Evolutionary conservation across 2,797 vertebrate genomes (phyloP).

Genomic region (Anguilla pacifica): DNA sequence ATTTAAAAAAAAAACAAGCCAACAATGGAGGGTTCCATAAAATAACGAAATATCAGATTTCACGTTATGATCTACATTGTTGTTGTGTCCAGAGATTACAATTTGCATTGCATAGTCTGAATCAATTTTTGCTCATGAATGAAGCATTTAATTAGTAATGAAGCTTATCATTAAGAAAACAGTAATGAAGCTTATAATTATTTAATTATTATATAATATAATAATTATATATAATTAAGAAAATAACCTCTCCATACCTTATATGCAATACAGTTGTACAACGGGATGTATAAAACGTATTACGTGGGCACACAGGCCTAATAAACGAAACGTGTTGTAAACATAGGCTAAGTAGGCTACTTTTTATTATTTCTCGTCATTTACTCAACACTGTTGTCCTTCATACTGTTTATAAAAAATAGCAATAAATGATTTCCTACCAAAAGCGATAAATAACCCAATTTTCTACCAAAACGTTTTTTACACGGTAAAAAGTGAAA

Average conservation of each 20-base stretch:
- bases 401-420: not conserved
- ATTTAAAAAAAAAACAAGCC: not conserved
- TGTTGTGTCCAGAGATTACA: not conserved
- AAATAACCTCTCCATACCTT: conserved; percentile 11
- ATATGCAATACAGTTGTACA: conserved; percentile 2
- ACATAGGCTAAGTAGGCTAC: not conserved
- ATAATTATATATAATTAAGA: conserved; percentile 20
- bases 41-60: not conserved
- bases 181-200: conserved; percentile 10
- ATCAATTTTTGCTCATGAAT: not conserved
- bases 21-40: not conserved
- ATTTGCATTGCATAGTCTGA: not conserved
- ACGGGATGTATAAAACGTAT: not conserved
- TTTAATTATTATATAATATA: too few relatives aligned
- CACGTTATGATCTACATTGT: not conserved
- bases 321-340: not conserved
- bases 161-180: too few relatives aligned
- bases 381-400: not conserved
- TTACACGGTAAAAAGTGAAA: not conserved
- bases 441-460: not conserved
- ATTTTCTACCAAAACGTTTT: too few relatives aligned
- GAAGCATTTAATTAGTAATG: conserved; percentile 23
- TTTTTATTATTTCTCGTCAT: not conserved
- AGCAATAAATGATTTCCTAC: not conserved
- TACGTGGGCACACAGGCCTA: too few relatives aligned